phyloP scores from a whole-genome alignment of 2,888 invertebrate species.

The Slavum lentiscoides region DNA sequence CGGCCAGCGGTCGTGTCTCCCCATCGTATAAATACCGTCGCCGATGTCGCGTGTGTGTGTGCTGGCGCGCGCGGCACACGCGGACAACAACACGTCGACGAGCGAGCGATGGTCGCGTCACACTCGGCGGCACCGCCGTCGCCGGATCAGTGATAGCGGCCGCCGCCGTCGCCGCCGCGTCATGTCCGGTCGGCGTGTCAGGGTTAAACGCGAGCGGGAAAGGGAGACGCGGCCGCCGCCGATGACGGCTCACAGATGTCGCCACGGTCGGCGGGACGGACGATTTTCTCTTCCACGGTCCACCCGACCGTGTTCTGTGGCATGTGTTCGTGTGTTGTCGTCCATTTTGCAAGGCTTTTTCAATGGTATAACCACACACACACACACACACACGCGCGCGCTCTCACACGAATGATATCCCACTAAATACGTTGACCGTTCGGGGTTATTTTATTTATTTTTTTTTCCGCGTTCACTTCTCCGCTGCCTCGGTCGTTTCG shows the following conservation, averaged over 20 bases:
- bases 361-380: slow-evolving; percentile 1
- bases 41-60: no score
- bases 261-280: background rate
- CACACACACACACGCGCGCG: background rate
- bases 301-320: slow-evolving; percentile 61
- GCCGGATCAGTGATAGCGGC: no score
- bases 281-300: slow-evolving; percentile 46
- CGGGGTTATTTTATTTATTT: slow-evolving; percentile 27
- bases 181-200: background rate
- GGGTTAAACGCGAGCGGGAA: background rate
- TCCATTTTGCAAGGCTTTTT: slow-evolving; percentile 66
- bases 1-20: no score
- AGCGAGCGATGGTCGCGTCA: no score
- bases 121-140: no score
- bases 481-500: no score
- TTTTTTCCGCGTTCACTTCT: background rate
- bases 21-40: no score
- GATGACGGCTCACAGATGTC: no score
- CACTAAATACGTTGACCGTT: slow-evolving; percentile 46
- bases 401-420: slow-evolving; percentile 45
- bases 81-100: no score
- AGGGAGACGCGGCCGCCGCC: background rate
- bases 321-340: slow-evolving; percentile 70
- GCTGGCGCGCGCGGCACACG: no score
- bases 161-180: background rate